Base-by-base conservation (phyloP, 2,888 invertebrate species). In the Tenthredo livida region DNA sequence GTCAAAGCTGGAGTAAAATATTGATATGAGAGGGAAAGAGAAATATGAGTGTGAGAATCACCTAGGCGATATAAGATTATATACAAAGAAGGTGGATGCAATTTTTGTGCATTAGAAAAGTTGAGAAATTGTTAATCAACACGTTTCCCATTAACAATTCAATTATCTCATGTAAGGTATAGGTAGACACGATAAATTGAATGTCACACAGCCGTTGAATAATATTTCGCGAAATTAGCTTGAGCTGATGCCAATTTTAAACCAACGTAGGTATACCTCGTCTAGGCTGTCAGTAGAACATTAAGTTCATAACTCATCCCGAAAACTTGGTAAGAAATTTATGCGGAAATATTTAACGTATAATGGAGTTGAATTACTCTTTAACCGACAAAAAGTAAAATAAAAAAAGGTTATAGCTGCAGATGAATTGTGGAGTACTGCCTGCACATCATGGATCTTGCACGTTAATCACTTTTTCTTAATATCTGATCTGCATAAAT, bases 181-280 rank as follows among this genome's bases (percentile, higher is more conserved):
- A 58, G 1, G 1, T 58, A 58, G 17, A 7, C 29, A 75, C 50
- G 47, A 40, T 50, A 47, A 75, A 75, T 75, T 75, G 17, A 50
- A 75, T 75, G 75, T 17, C 77, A 33, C 15, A 33, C 33, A 50
- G 37, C 37, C 58, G 54, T 78, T 54, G 54, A 54, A 78, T 78
- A 54, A 78, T 78, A 78, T 50, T 78, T 54, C 77, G 37, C 77
- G 77, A 78, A 78, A 78, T 54, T 33, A 54, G n/a, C 58, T 78
- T 78, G 77, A 78, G 37, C 77, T 78, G 54, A 43, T 29, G 54
- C 54, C 77, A 78, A 78, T 78, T 78, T 78, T 78, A 17, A 58
- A 29, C 77, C n/a, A n/a, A n/a, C n/a, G n/a, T n/a, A n/a, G n/a
- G n/a, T n/a, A n/a, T 58, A 58, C 50, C 37, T 54, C n/a, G 77